Base-by-base conservation (phyloP, 2,888 invertebrate species). In the Nysson spinosus region DNA sequence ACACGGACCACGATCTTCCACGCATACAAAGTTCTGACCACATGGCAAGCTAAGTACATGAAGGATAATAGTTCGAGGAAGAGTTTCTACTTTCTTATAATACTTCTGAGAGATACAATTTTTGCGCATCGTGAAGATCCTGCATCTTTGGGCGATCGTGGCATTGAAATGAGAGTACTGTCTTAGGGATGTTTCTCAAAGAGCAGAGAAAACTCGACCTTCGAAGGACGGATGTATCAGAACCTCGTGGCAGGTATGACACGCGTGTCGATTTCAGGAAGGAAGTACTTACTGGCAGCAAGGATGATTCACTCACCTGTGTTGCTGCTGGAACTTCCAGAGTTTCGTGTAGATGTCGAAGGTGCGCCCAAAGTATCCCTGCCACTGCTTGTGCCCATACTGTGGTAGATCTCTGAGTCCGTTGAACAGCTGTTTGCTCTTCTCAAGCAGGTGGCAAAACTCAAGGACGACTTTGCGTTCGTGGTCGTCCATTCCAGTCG, bases 251-350 rank as follows among this genome's bases (percentile, higher is more conserved):
- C 57, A 12, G 62, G 24, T 30, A n/a, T n/a, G n/a, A n/a, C n/a
- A 16, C 43, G 39, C 43, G 35, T 17, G 42, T 65, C 46, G 65
- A 54, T 54, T 30, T 26, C 40, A 16, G 30, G 17, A n/a, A 11
- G 14, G 30, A 17, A 24, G 39, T 30, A 19, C 1, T 20, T 9
- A n/a, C 9, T 14, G 2, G 16, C 14, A 12, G 11, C 4, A 9
- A 7, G 26, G 60, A 43, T 35, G 61, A 61, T 30, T 55, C 43
- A 43, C 82, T 85, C 84, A 92, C 88, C 97, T 92, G 88, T 98
- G 97, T 86, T 97, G 96, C 87, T 98, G 98, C 88, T 98, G 98
- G 87, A 96, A 98, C 88, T 98, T 98, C 98, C 98, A 98, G 58
- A 98, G 89, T 88, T 96, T 96, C 24, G 98, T 97, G 89, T 97